Conservation (phyloP, 2,113 vertebrate species). For the Probosciger aterrimus region DNA sequence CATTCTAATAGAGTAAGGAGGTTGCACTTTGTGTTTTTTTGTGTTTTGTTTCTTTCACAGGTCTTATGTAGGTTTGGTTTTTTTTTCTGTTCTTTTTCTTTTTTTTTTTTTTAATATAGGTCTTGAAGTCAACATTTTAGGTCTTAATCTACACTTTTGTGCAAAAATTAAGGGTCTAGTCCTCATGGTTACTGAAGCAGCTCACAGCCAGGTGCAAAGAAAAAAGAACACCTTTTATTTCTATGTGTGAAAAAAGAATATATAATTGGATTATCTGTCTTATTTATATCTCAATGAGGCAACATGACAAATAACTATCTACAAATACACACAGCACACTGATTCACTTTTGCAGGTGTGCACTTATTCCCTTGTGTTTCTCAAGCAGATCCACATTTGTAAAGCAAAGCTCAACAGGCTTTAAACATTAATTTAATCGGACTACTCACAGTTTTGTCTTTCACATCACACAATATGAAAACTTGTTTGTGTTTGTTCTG, state of each 20-base stretch:
- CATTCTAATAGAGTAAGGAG: background rate
- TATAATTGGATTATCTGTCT: background rate
- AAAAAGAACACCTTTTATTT: background rate
- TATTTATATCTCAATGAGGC: background rate
- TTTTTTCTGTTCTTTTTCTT: accelerated
- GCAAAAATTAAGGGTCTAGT: background rate
- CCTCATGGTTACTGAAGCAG: background rate
- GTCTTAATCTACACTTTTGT: background rate
- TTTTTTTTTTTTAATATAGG: background rate
- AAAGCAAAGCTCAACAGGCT: constrained; percentile 48
- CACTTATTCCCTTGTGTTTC: background rate
- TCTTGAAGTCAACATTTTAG: background rate
- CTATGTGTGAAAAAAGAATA: background rate
- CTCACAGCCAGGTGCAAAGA: background rate
- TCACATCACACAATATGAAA: constrained; percentile 31
- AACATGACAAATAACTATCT: background rate
- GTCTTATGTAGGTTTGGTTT: background rate
- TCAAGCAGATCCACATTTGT: background rate
- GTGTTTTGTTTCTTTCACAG: background rate
- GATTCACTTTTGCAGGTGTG: constrained; percentile 13
- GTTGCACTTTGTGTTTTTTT: background rate
- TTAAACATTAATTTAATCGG: constrained; percentile 52
- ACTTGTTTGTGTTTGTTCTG: constrained; percentile 26
- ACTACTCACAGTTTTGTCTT: constrained; percentile 37
- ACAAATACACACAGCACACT: background rate